Percentiles rank a stretch among this genome's conserved stretches.
These are phyloP conservation scores for Geophilus truncorum DNA, from an alignment of 2,888 invertebrate species.

Conservation along the genomic window DNA sequence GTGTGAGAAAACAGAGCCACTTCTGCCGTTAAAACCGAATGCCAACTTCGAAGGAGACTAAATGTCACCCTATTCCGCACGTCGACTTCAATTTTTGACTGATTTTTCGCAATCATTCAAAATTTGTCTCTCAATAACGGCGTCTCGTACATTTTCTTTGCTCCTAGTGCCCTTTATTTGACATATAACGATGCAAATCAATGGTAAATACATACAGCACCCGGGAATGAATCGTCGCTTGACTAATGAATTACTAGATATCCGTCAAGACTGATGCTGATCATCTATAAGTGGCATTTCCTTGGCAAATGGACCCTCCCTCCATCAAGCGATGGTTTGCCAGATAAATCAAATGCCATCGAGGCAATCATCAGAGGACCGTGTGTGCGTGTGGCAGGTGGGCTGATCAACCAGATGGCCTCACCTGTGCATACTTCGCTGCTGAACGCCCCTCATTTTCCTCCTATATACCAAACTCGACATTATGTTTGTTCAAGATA, in stretches of 20 bases:
- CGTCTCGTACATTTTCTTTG: background rate
- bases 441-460: background rate
- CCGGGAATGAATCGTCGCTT: background rate
- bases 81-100: background rate
- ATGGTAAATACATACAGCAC: background rate
- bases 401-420: background rate
- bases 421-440: slow-evolving; percentile 4
- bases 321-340: background rate
- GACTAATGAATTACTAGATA: slow-evolving; percentile 18
- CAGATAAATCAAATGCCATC: slow-evolving; percentile 17
- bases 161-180: background rate
- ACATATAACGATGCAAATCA: slow-evolving; percentile 17
- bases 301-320: background rate
- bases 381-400: slow-evolving; percentile 3
- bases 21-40: too few relatives aligned
- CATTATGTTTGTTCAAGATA: slow-evolving; percentile 18
- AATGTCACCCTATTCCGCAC: too few relatives aligned
- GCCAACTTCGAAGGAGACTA: too few relatives aligned
- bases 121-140: background rate
- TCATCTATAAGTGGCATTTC: slow-evolving; percentile 14
- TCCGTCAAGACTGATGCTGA: slow-evolving; percentile 5
- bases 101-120: background rate
- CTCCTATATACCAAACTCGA: background rate
- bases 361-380: slow-evolving; percentile 4
- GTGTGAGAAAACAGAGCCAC: too few relatives aligned